phyloP scores from a whole-genome alignment of 2,888 invertebrate species.

The Pandemis corylana region DNA sequence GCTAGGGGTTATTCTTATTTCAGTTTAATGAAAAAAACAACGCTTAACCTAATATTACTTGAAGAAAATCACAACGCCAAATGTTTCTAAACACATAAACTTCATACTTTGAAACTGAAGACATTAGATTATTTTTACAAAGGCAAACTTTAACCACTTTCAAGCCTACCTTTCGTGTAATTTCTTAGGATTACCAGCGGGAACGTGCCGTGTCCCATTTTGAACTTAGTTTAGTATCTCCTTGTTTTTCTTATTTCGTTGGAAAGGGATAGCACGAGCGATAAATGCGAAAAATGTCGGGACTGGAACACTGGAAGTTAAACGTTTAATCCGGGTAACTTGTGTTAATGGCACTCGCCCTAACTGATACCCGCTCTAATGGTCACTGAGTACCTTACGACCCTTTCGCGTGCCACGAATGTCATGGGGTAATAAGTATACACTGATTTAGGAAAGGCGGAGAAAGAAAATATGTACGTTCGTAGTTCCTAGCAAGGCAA shows the following conservation, averaged over 20 bases:
- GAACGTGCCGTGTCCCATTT: background rate
- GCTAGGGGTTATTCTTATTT: no score
- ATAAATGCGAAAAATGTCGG: background rate
- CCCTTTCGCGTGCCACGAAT: slow-evolving; percentile 42
- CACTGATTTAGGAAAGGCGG: slow-evolving; percentile 19
- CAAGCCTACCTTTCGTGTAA: slow-evolving; percentile 25
- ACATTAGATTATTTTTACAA: slow-evolving; percentile 26
- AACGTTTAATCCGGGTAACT: slow-evolving; percentile 35
- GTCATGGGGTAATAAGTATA: slow-evolving; percentile 40
- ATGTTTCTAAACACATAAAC: background rate
- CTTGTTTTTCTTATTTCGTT: background rate
- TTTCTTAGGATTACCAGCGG: slow-evolving; percentile 23
- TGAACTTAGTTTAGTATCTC: background rate
- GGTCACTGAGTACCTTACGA: slow-evolving; percentile 43
- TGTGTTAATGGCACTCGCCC: slow-evolving; percentile 30
- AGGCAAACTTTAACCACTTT: slow-evolving; percentile 18
- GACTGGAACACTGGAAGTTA: slow-evolving; percentile 30
- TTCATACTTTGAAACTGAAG: slow-evolving; percentile 3
- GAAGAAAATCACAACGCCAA: background rate
- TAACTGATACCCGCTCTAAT: slow-evolving; percentile 27
- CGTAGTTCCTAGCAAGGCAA: slow-evolving; percentile 14
- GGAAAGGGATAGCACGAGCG: background rate
- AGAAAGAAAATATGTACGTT: slow-evolving; percentile 11
- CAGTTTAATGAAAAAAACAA: no score
- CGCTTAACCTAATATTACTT: background rate